A percentile compares a stretch with the other conserved stretches of the same genome.
These are phyloP conservation scores for Calycopis cecrops DNA, from an alignment of 1,140 invertebrate species.

Conservation along the genomic window DNA sequence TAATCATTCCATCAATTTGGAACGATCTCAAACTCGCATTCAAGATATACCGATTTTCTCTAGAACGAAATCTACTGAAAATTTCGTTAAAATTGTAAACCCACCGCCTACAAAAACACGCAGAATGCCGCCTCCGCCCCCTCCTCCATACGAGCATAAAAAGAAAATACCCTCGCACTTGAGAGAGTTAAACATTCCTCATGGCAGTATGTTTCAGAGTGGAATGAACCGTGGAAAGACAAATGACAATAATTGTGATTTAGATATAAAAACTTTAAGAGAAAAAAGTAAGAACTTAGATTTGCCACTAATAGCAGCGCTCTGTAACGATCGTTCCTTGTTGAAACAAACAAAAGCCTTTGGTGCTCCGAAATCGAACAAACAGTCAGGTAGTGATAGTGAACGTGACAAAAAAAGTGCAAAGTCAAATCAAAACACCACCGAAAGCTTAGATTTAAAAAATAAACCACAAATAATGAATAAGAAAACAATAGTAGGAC, in stretches of 20 bases:
- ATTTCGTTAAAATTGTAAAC: slow-evolving; percentile 82
- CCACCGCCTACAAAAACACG: slow-evolving; percentile 76
- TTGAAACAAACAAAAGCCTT: slow-evolving; percentile 90
- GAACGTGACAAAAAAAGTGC: slow-evolving; percentile 61
- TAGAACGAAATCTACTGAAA: slow-evolving; percentile 85
- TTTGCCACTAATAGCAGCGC: slow-evolving; percentile 89
- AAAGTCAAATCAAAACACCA: slow-evolving; percentile 57
- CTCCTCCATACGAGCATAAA: slow-evolving; percentile 79
- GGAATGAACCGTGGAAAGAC: slow-evolving; percentile 41
- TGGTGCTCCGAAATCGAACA: slow-evolving; percentile 81
- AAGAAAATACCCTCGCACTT: slow-evolving; percentile 59
- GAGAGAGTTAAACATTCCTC: slow-evolving; percentile 43
- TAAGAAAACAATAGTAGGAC: slow-evolving; percentile 41
- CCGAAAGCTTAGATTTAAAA: slow-evolving; percentile 63
- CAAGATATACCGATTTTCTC: slow-evolving; percentile 75
- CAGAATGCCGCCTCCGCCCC: slow-evolving; percentile 83
- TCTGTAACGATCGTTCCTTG: slow-evolving; percentile 91
- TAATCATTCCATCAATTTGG: slow-evolving; percentile 74
- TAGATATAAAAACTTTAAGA: slow-evolving; percentile 87
- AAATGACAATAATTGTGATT: slow-evolving; percentile 67
- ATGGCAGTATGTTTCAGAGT: slow-evolving; percentile 36
- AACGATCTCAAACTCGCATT: slow-evolving; percentile 75
- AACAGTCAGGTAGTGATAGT: slow-evolving; percentile 59
- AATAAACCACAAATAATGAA: slow-evolving; percentile 55
- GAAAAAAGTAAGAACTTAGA: slow-evolving; percentile 92